Base-by-base conservation (phyloP, 1,140 invertebrate genomes). In the Euglossa dilemma region DNA sequence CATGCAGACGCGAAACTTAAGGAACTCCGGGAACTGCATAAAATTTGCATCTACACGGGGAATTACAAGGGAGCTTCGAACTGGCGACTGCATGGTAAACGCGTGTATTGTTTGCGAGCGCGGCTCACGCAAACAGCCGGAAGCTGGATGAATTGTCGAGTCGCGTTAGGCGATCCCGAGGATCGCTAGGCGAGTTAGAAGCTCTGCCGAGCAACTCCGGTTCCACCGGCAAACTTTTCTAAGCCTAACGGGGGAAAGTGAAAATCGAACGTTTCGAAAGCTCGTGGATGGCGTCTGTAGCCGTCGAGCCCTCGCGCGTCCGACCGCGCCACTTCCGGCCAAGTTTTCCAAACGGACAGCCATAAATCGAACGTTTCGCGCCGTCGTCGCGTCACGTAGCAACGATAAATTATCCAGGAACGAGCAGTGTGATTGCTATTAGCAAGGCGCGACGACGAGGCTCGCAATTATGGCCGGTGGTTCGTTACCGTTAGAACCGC, bases 391-490 rank as follows among this genome's bases (percentile, higher is more conserved):
- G 36, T 4, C 14, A 6, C 20, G 12, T 36, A 36, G 16, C 47
- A 28, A 47, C 52, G 71, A 50, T 88, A 85, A 79, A 85, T 81
- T 69, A 80, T 16, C 28, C 47, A 56, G n/a, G n/a, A 81, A 85
- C 63, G 54, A 80, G 23, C 80, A 78, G 73, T 71, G 70, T 75
- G 86, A 87, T 88, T 72, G 72, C 73, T 54, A 79, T 85, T 85
- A 84, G 56, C 57, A 71, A 75, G 77, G 72, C 67, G 56, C 64
- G 69, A 61, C 56, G 61, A 25, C 28, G 36, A 57, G 72, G 74
- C 59, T 85, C 12, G 54, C 73, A 78, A 85, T 88, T 87, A 85
- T 45, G 56, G 50, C 18, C 45, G 61, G n/a, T 63, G 45, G 79
- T 85, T 85, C 59, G 70, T 87, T 85, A 61, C 59, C 71, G 63